phyloP scores from a whole-genome alignment of 2,113 vertebrate genomes.

The Murina feae region DNA sequence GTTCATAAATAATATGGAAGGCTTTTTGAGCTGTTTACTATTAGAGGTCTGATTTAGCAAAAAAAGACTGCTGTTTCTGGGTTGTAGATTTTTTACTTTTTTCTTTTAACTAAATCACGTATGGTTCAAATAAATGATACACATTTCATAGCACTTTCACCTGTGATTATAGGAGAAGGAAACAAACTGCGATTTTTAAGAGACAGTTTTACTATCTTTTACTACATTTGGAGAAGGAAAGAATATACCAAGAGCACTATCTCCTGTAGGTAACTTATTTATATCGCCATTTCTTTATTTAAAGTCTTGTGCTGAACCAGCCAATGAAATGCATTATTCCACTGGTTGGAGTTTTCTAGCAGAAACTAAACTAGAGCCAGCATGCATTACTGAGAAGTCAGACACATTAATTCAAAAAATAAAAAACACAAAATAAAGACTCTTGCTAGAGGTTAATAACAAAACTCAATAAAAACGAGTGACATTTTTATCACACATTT shows the following conservation, averaged over 20 bases:
- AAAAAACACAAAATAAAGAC: neutral
- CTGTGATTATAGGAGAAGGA: conserved; percentile 25
- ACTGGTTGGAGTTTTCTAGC: neutral
- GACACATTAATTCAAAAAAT: conserved; percentile 13
- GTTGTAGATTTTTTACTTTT: neutral
- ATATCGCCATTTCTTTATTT: conserved; percentile 44
- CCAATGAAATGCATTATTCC: conserved; percentile 39
- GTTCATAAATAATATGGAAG: conserved; percentile 66
- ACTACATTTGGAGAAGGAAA: neutral
- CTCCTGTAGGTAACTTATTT: conserved; percentile 37
- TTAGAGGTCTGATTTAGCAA: conserved; percentile 55
- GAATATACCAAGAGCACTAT: neutral
- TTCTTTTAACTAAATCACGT: conserved; percentile 55
- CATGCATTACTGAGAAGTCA: conserved; percentile 12
- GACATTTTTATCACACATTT: conserved; percentile 63
- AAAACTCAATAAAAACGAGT: conserved; percentile 59
- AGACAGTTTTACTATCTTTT: conserved; percentile 51
- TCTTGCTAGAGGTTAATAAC: conserved; percentile 63
- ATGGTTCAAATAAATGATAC: conserved; percentile 17
- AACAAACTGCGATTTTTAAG: conserved; percentile 51
- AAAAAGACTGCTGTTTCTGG: conserved; percentile 33
- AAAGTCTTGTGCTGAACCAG: conserved; percentile 47
- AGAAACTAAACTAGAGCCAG: conserved; percentile 35
- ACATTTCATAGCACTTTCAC: conserved; percentile 31
- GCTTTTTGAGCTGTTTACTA: conserved; percentile 59